Conservation (phyloP, 2,113 vertebrate genomes). For the Corythaixoides concolor region DNA sequence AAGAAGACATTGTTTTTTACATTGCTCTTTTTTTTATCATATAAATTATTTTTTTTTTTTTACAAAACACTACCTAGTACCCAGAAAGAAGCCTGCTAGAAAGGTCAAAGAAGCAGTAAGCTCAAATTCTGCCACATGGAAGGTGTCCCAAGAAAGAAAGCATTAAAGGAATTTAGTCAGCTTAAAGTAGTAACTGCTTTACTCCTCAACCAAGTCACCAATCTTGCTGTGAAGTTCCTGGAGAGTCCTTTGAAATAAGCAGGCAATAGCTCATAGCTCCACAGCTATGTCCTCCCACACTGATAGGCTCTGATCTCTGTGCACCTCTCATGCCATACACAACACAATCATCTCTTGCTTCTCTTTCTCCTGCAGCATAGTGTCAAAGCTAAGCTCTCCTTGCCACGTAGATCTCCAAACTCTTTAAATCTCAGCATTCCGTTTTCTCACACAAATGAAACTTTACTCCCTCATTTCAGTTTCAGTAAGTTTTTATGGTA, state of each 20-base stretch:
- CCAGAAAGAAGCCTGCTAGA: background rate
- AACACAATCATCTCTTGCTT: accelerated
- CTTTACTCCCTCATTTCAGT: background rate
- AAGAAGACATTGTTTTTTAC: background rate
- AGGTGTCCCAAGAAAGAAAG: background rate
- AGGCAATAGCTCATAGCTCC: background rate
- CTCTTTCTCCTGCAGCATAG: background rate
- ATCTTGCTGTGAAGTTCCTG: background rate
- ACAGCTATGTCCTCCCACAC: background rate
- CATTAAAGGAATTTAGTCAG: background rate
- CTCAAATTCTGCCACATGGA: background rate
- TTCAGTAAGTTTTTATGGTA: background rate
- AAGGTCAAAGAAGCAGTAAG: background rate
- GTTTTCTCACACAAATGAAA: background rate
- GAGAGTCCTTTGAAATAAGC: background rate
- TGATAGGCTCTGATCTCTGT: accelerated
- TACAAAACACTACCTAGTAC: background rate
- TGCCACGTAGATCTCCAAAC: background rate
- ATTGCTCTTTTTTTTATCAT: background rate
- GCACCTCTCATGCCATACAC: background rate
- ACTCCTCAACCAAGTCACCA: background rate
- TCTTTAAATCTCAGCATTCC: background rate
- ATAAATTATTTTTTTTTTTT: no score
- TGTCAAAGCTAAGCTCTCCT: background rate
- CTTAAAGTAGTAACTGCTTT: background rate